Evolutionary conservation across 2,888 invertebrate genomes (phyloP).

Genomic region (Drosophila sordidula): DNA sequence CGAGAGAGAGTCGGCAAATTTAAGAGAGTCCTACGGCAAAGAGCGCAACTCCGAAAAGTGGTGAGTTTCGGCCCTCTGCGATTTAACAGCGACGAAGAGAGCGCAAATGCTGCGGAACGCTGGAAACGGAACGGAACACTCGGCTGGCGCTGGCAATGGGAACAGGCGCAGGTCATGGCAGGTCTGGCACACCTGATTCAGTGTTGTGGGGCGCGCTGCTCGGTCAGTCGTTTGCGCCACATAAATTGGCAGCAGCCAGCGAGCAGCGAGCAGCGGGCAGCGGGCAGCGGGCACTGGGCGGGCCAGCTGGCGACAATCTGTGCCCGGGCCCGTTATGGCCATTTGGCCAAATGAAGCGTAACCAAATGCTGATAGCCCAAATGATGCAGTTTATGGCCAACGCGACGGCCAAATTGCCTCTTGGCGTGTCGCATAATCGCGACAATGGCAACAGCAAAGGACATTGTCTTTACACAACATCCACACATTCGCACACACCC

Average conservation of each 20-base stretch:
- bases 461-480: constrained; percentile 57
- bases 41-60: constrained; percentile 76
- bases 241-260: constrained; percentile 33
- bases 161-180: constrained; percentile 45
- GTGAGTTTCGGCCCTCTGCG: constrained; percentile 48
- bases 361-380: constrained; percentile 78
- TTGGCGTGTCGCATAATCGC: constrained; percentile 69
- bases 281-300: not conserved
- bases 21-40: constrained; percentile 53
- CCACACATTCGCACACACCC: constrained; percentile 11
- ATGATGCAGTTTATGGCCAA: constrained; percentile 71
- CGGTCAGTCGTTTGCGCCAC: constrained; percentile 48
- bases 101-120: constrained; percentile 9
- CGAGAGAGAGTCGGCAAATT: constrained; percentile 5
- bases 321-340: constrained; percentile 49
- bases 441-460: constrained; percentile 42
- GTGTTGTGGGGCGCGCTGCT: constrained; percentile 26
- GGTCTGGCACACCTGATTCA: constrained; percentile 53
- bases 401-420: constrained; percentile 69
- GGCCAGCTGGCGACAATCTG: constrained; percentile 48
- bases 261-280: constrained; percentile 2
- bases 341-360: constrained; percentile 74
- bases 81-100: constrained; percentile 67
- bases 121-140: constrained; percentile 41
- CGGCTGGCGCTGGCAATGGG: constrained; percentile 3